Conservation (phyloP, 37 sponge, comb jelly and placozoan species). For the Chondrilla cf. caribensis region DNA sequence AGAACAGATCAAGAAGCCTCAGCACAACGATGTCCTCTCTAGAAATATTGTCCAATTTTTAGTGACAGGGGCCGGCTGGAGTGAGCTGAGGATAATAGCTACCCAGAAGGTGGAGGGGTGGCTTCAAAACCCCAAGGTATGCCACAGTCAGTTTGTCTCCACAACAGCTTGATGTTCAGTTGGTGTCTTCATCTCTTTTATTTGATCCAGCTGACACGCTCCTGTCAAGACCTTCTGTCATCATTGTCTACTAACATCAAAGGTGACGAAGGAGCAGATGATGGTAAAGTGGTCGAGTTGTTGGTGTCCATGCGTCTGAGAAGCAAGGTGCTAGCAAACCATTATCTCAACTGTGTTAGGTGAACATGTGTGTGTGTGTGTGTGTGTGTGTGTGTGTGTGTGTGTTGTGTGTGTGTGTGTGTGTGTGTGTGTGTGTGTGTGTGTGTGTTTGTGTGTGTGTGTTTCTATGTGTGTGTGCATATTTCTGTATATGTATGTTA, state of each 20-base stretch:
- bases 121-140: slow-evolving; percentile 85
- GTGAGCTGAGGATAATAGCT: slow-evolving; percentile 56
- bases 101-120: slow-evolving; percentile 76
- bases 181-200: background rate
- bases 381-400: no score
- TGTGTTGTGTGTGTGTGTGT: background rate
- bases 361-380: slow-evolving; percentile 4
- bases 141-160: no score
- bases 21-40: slow-evolving; percentile 48
- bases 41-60: slow-evolving; percentile 63
- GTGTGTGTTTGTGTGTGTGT: background rate
- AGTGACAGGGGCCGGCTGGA: slow-evolving; percentile 41
- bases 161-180: no score
- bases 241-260: slow-evolving; percentile 50
- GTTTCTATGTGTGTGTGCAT: background rate
- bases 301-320: slow-evolving; percentile 76
- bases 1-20: slow-evolving; percentile 51
- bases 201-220: slow-evolving; percentile 40
- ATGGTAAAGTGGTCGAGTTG: slow-evolving; percentile 68
- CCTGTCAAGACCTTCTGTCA: slow-evolving; percentile 60
- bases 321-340: slow-evolving; percentile 82
- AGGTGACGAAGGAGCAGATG: slow-evolving; percentile 58
- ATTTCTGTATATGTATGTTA: background rate
- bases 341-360: slow-evolving; percentile 85
- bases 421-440: background rate